A percentile compares a stretch with the other conserved stretches of the same genome.
Conservation (phyloP, 2,888 invertebrate species). For the Parnassius apollo region DNA sequence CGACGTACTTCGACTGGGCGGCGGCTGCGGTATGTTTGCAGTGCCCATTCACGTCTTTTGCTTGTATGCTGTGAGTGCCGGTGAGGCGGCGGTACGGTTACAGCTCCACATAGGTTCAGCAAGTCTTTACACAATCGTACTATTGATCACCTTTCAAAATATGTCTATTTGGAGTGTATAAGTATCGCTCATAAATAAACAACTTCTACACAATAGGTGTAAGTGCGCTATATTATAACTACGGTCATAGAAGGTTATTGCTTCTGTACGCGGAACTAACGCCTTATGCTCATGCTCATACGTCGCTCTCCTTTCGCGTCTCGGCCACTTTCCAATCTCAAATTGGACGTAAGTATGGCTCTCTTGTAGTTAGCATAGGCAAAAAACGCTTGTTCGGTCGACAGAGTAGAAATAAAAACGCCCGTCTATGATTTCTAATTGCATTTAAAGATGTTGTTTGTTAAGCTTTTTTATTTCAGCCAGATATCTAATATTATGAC, state of each 20-base stretch:
- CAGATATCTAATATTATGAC: slow-evolving; percentile 17
- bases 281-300: slow-evolving; percentile 22
- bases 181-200: too few relatives aligned
- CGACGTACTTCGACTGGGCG: too few relatives aligned
- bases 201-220: background rate
- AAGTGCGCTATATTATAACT: background rate
- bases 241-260: slow-evolving; percentile 3
- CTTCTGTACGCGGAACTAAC: slow-evolving; percentile 4
- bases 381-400: slow-evolving; percentile 17
- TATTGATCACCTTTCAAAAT: too few relatives aligned
- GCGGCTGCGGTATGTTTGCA: too few relatives aligned
- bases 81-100: too few relatives aligned
- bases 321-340: slow-evolving; percentile 36
- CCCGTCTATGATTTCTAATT: slow-evolving; percentile 34
- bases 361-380: slow-evolving; percentile 22
- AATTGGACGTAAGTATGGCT: slow-evolving; percentile 33
- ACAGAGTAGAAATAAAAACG: slow-evolving; percentile 30
- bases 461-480: slow-evolving; percentile 27
- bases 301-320: slow-evolving; percentile 32
- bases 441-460: slow-evolving; percentile 29
- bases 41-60: too few relatives aligned
- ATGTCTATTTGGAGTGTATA: too few relatives aligned
- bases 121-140: too few relatives aligned
- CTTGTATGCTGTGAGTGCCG: too few relatives aligned
- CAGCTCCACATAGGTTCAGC: too few relatives aligned